Base-by-base conservation (phyloP, 2,888 invertebrate species). In the Scelioninae gen. 2 region DNA sequence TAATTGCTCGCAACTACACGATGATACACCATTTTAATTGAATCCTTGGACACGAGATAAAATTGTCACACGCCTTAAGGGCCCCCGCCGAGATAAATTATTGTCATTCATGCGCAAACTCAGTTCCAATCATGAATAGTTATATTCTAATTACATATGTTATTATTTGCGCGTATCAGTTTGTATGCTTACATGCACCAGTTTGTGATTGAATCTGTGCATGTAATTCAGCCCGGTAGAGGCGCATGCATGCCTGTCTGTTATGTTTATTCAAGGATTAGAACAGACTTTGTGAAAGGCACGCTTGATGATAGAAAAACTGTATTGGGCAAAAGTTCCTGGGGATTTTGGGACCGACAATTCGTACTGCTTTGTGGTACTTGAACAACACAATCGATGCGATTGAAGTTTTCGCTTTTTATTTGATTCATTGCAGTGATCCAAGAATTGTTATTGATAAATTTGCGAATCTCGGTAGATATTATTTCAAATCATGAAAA, bases 191-290 rank as follows among this genome's bases (percentile, higher is more conserved):
- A 61, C 48, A 9, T 55, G 41, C 19, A 37, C 35, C 39, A 13
- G 4, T 10, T 3, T n/a, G 13, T 6, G 25, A 55, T 15, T 61
- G 45, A 60, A 58, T 68, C 35, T 61, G 55, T 55, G 45, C 55
- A 18, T 63, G 63, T 50, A 70, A 70, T 70, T 55, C 69, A 70
- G 50, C 48, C 55, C 41, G 48, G 50, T 70, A 70, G 55, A 37
- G 55, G 63, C 63, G 61, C 57, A 70, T 70, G 61, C 63, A 70
- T 63, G 69, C 48, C 69, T 63, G 69, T 55, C 69, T 61, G 53
- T 55, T 63, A 70, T 70, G 69, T 70, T 70, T 70, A 70, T 70
- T 70, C 46, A 63, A 46, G 69, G 63, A 70, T 70, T 70, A 70
- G 61, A 13, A 28, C 25, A 48, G 69, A 70, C 69, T 70, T 63